These are phyloP conservation scores for Melieria omissa DNA, from an alignment of 2,888 invertebrate genomes.

Conservation along the genomic window DNA sequence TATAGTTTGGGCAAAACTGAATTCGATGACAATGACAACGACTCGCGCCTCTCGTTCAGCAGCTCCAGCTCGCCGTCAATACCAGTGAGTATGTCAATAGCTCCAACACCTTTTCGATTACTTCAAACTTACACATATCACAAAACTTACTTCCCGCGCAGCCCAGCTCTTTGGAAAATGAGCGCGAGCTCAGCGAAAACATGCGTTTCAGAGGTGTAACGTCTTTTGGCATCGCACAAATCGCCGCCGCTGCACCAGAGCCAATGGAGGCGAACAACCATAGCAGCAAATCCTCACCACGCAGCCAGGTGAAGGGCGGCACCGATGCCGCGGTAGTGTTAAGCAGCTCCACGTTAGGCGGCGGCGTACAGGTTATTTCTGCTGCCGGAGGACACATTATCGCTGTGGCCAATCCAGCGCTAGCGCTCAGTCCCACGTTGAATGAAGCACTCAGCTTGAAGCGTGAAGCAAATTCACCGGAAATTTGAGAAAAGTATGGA, in stretches of 20 bases:
- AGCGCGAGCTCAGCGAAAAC: constrained; percentile 46
- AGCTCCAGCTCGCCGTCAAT: constrained; percentile 77
- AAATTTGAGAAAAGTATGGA: constrained; percentile 42
- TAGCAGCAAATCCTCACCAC: constrained; percentile 37
- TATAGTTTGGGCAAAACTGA: constrained; percentile 61
- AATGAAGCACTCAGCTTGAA: constrained; percentile 63
- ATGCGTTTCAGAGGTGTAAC: constrained; percentile 20
- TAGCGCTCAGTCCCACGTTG: constrained; percentile 72
- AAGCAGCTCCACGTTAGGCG: constrained; percentile 48
- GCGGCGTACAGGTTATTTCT: constrained; percentile 81
- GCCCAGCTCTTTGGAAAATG: constrained; percentile 57
- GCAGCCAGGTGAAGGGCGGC: constrained; percentile 16
- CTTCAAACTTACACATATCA: background rate
- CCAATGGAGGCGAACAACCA: constrained; percentile 28
- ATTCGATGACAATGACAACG: constrained; percentile 62
- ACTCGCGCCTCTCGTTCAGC: constrained; percentile 80
- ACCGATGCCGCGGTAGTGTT: background rate
- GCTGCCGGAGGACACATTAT: constrained; percentile 88
- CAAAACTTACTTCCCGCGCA: constrained; percentile 33
- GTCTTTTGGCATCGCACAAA: constrained; percentile 8
- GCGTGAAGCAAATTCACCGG: constrained; percentile 62
- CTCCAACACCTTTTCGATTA: background rate
- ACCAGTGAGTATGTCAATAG: constrained; percentile 67
- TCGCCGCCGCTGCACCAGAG: constrained; percentile 19
- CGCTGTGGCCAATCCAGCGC: constrained; percentile 88